Evolutionary conservation across 1,140 invertebrate species (phyloP), one percentile per base, ranked within the genome.

Genomic region (Lordiphosa clarofinis): DNA sequence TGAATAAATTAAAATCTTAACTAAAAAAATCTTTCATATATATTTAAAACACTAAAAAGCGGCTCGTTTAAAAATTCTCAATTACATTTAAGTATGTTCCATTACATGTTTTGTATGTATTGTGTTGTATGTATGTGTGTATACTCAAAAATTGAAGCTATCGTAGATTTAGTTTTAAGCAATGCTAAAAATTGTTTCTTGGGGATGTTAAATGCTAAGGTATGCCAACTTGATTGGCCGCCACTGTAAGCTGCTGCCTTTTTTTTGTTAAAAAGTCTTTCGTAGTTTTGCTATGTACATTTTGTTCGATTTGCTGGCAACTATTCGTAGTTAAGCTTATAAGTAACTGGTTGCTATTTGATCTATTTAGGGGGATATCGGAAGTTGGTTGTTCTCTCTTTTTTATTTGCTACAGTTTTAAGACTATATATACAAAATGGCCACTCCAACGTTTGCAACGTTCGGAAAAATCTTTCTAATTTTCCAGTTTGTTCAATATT

Each of bases 1-100:
- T 70, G 43, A 84, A 84, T 84, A 84, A 84, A 84, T 84, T 84
- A 76, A 84, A 84, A 65, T 54, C 73, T 82, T 78, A 73, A 40
- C 59, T 44, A 52, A 63, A 67, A 61, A 75, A 11, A 43, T 21
- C 19, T 43, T 12, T 12, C 12, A 39, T 40, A 19, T 40, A 28
- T 28, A 44, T 44, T 47, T 11, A 49, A 43, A 31, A 50, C 44
- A 54, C 46, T 43, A 67, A 42, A 33, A 54, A 66, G 66, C 54
- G 53, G 28, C 31, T 67, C 50, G 19, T 15, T 48, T 35, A 11
- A 35, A 38, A 53, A 38, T 33, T 63, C 33, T 9, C 39, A 35
- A 38, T 31, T 47, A 21, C 21, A 61, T 47, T 57, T 57, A 54
- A 13, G 53, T 60, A 15, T 38, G n/a, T 8, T 37, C 19, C 35